Conservation (phyloP, 1,140 invertebrate species). For the Hyposmocoma kahamanoa region DNA sequence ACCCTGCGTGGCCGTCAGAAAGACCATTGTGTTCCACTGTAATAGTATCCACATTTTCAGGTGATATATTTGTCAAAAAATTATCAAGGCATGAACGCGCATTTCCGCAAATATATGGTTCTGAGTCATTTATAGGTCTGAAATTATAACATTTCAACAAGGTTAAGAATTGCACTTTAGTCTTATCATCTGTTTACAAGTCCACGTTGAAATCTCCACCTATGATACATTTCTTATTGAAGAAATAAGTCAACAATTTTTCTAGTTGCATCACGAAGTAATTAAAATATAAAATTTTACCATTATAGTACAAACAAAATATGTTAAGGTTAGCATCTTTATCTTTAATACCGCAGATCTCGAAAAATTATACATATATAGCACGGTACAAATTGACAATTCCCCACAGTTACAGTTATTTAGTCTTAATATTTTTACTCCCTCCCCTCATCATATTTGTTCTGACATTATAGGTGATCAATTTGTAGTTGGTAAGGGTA, state of each 20-base stretch:
- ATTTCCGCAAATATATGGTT: not conserved
- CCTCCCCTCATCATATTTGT: conserved; percentile 9
- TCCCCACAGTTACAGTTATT: not conserved
- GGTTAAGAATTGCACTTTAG: not conserved
- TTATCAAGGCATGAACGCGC: conserved; percentile 10
- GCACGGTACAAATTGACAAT: not conserved
- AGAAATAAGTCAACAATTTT: conserved; percentile 6
- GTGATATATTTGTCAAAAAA: conserved; percentile 8
- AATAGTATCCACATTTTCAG: not conserved
- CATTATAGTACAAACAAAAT: conserved; percentile 6
- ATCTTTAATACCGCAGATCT: conserved; percentile 12
- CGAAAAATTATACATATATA: conserved; percentile 6
- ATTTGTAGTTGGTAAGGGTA: not conserved
- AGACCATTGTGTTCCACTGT: conserved; percentile 8
- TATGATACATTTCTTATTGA: conserved; percentile 4
- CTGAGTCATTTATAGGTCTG: not conserved
- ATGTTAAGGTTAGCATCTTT: conserved; percentile 2
- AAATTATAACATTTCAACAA: conserved; percentile 10
- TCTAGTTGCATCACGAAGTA: conserved; percentile 5
- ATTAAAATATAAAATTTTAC: not conserved
- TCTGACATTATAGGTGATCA: not conserved
- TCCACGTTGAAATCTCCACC: conserved; percentile 13
- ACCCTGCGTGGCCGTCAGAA: conserved; percentile 8
- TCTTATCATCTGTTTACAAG: conserved; percentile 2
- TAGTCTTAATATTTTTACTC: not conserved